phyloP scores from a whole-genome alignment of 2,797 vertebrate species.

The Phylloscopus collybita region DNA sequence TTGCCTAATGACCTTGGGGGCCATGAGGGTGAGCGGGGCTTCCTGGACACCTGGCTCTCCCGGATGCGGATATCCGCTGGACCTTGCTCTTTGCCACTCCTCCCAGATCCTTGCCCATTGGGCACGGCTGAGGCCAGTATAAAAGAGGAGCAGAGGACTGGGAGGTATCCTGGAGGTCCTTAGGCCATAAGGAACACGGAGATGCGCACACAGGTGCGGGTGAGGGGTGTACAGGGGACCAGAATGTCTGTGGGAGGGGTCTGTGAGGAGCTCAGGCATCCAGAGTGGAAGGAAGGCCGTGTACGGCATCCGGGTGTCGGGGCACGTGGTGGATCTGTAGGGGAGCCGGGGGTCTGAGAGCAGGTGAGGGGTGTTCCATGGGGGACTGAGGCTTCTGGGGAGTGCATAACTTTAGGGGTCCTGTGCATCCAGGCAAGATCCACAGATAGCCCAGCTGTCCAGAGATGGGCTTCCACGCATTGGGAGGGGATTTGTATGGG shows the following conservation, averaged over 20 bases:
- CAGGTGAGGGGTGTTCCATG: too few relatives aligned
- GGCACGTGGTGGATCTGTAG: neutral
- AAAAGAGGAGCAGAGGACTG: neutral
- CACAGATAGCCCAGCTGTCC: too few relatives aligned
- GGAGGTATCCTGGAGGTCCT: neutral
- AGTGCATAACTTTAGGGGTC: too few relatives aligned
- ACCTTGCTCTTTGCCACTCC: constrained; percentile 50
- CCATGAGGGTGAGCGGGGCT: neutral
- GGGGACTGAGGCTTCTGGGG: too few relatives aligned
- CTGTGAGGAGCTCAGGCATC: neutral
- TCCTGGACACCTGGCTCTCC: neutral
- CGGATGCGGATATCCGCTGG: neutral
- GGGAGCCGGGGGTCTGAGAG: neutral
- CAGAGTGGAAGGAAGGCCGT: neutral
- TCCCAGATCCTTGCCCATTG: constrained; percentile 31
- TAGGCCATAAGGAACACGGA: constrained; percentile 22
- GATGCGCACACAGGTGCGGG: neutral
- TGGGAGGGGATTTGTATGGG: too few relatives aligned
- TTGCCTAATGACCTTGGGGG: constrained; percentile 46
- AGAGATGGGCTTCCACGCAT: too few relatives aligned
- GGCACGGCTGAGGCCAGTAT: neutral
- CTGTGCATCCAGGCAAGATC: too few relatives aligned
- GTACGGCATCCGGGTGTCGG: fast-evolving
- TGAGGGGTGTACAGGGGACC: neutral
- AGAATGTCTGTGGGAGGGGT: neutral